Conservation (phyloP, 2,797 vertebrate genomes). For the Orestias chungarensis region DNA sequence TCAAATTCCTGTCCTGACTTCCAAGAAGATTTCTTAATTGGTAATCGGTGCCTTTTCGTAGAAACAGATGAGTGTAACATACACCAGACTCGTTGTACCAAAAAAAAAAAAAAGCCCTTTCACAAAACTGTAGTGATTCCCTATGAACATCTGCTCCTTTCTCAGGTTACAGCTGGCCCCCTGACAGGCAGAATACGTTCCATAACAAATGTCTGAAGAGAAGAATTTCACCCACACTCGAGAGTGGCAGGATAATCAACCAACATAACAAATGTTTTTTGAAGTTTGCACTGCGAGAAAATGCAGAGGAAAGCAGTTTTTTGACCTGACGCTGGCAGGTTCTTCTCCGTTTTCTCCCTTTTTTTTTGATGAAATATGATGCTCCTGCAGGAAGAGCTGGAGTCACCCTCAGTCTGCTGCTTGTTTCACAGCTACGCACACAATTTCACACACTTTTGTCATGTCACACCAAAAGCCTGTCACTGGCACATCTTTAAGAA, state of each 20-base stretch:
- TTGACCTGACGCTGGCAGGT: slow-evolving; percentile 52
- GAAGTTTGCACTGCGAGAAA: slow-evolving; percentile 60
- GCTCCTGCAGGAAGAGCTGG: slow-evolving; percentile 20
- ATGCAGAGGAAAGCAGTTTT: slow-evolving; percentile 54
- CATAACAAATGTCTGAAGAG: slow-evolving; percentile 78
- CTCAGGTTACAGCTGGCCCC: slow-evolving; percentile 74
- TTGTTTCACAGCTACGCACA: slow-evolving; percentile 15
- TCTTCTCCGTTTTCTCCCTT: slow-evolving; percentile 34
- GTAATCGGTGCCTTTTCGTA: slow-evolving; percentile 4
- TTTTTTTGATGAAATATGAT: slow-evolving; percentile 34
- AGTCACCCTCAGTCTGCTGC: slow-evolving; percentile 31
- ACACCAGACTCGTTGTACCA: slow-evolving; percentile 62
- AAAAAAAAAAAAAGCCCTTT: slow-evolving; percentile 50
- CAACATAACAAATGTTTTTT: slow-evolving; percentile 62
- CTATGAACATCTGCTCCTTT: slow-evolving; percentile 82
- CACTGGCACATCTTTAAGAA: slow-evolving; percentile 75
- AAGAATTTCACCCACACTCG: slow-evolving; percentile 42
- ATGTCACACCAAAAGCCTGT: slow-evolving; percentile 61
- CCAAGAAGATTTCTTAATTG: background rate
- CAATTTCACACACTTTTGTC: slow-evolving; percentile 32
- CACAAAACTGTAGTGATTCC: slow-evolving; percentile 63
- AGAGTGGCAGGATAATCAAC: slow-evolving; percentile 34
- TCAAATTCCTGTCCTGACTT: background rate
- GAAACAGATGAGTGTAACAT: slow-evolving; percentile 36
- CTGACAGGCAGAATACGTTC: slow-evolving; percentile 62